Base-by-base conservation (phyloP, 2,797 vertebrate species). In the Tragopan temminckii region DNA sequence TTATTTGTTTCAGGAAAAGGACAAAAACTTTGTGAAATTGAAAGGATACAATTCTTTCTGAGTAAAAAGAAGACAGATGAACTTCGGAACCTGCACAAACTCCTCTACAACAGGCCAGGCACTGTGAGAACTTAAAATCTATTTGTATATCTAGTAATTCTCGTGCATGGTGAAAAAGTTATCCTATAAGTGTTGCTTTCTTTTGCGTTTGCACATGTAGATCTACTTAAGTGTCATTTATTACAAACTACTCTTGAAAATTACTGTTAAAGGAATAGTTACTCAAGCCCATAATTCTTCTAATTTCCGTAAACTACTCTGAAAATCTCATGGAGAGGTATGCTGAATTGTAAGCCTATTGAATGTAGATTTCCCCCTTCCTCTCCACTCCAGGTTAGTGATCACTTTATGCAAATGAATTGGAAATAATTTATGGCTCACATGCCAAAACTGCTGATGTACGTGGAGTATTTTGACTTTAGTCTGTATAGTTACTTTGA, bases 91-190 rank as follows among this genome's bases (percentile, higher is more conserved):
- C 98, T 99, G 70, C 99, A 99, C 94, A 98, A 98, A 96, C 98
- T 99, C 83, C 97, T 99, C 90, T 99, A 99, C 86, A 99, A 99
- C 97, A 97, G 99, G 52, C 99, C 98, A 4, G 99, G 99, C 96
- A 99, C 99, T 97, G 99, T 99, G 98, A 97, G 97, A 74, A 63
- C 35, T 88, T 92, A 85, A 80, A 80, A 53, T 83, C 29, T 18
- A 1, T 79, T 76, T 80, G 5, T 68, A 0, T 75, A 66, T 80
- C 31, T 76, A 0, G 72, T 90, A 29, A 13, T 77, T 87, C 38
- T 93, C 5, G 16, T 40, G 29, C 31, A 4, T 23, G 76, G 35
- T 85, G 33, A 70, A 80, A 68, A 55, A 43, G 14, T 74, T 72
- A 12, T 64, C 35, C 36, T 64, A 8, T 5, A 35, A 33, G 46